phyloP scores from a whole-genome alignment of 2,797 vertebrate species.

The Halcyon badia region DNA sequence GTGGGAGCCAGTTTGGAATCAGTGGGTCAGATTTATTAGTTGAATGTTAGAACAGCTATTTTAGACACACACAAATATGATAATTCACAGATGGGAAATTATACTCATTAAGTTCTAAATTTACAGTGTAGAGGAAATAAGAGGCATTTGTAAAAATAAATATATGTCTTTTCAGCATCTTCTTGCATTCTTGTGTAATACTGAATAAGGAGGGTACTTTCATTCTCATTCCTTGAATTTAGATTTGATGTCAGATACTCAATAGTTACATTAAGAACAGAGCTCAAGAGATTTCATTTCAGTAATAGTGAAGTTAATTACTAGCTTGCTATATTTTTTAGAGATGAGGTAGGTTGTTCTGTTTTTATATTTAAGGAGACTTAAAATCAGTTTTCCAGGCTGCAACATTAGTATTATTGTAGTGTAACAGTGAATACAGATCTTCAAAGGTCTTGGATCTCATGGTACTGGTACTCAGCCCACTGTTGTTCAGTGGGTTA shows the following conservation, averaged over 20 bases:
- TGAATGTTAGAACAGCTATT: conserved; percentile 55
- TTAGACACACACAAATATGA: conserved; percentile 58
- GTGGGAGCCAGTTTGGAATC: conserved; percentile 32
- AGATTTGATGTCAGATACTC: conserved; percentile 19
- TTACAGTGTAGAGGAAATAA: conserved; percentile 66
- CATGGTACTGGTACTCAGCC: background rate
- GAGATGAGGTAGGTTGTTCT: background rate
- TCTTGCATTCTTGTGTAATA: conserved; percentile 11
- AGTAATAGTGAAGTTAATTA: conserved; percentile 30
- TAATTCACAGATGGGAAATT: conserved; percentile 71
- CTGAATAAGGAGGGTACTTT: background rate
- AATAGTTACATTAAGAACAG: conserved; percentile 2
- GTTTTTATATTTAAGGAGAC: background rate
- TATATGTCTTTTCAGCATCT: conserved; percentile 42
- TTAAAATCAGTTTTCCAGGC: conserved; percentile 8
- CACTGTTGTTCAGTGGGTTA: background rate
- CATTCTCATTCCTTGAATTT: conserved; percentile 23
- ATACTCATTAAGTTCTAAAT: conserved; percentile 63
- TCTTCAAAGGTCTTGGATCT: background rate
- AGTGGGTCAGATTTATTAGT: conserved; percentile 62
- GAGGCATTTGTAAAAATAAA: conserved; percentile 63
- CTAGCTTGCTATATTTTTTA: background rate
- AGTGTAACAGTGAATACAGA: background rate
- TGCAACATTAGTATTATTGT: background rate
- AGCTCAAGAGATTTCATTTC: conserved; percentile 3